These are phyloP conservation scores for Drosophila algonquin DNA, from an alignment of 2,888 invertebrate genomes.

Conservation along the genomic window DNA sequence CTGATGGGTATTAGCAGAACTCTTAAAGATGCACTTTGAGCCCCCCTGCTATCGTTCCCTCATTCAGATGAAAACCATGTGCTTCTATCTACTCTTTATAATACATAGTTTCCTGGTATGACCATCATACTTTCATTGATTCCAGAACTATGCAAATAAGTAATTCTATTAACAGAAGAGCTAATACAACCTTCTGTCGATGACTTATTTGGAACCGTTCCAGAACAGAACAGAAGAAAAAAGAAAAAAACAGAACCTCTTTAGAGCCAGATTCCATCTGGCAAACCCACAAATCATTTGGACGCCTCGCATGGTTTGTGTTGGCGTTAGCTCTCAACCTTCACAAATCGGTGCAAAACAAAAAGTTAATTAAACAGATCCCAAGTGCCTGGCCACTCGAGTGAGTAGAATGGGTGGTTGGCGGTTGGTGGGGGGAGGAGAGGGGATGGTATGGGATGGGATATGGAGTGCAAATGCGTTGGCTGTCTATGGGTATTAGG, in stretches of 20 bases:
- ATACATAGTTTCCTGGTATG: too few species aligned
- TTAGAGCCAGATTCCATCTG: not conserved
- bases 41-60: too few species aligned
- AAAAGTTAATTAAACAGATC: slow-evolving; percentile 45
- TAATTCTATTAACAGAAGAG: not conserved
- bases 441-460: not conserved
- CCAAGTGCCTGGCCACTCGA: slow-evolving; percentile 44
- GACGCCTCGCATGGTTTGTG: slow-evolving; percentile 27
- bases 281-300: slow-evolving; percentile 3
- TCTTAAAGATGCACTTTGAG: too few species aligned
- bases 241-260: not conserved
- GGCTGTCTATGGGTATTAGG: slow-evolving; percentile 67
- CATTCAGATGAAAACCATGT: too few species aligned
- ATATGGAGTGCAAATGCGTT: not conserved
- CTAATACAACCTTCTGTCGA: not conserved
- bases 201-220: not conserved
- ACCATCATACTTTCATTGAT: too few species aligned
- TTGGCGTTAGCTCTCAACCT: slow-evolving; percentile 48
- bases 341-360: slow-evolving; percentile 47
- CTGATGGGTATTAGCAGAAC: too few species aligned
- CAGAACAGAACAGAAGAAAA: too few species aligned
- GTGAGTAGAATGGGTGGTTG: slow-evolving; percentile 11
- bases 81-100: too few species aligned
- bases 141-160: too few species aligned
- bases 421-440: slow-evolving; percentile 10